Percentiles rank a stretch among this genome's conserved stretches.
Evolutionary conservation across 2,113 vertebrate genomes (phyloP).

Genomic region (Centrocercus urophasianus): DNA sequence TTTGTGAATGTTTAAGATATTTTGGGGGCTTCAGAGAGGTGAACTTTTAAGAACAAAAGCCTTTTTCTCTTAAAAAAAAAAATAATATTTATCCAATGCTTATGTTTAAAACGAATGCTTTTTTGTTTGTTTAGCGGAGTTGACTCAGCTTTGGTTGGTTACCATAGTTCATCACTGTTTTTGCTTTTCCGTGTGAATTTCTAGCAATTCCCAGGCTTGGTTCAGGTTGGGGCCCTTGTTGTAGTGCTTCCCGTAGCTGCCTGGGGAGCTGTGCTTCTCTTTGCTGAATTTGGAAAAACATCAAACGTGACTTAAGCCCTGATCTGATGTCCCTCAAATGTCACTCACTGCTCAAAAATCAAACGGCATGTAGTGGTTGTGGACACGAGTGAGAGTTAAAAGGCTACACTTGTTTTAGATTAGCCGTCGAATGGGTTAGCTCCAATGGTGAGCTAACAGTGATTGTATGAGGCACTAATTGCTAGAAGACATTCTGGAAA

Average conservation of each 20-base stretch:
- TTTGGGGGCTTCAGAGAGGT: background rate
- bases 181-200: constrained; percentile 60
- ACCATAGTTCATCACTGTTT: constrained; percentile 23
- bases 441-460: background rate
- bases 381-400: background rate
- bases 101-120: constrained; percentile 33
- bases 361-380: background rate
- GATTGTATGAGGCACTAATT: background rate
- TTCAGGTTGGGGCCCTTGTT: constrained; percentile 25
- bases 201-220: constrained; percentile 57
- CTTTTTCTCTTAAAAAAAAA: background rate
- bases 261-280: background rate
- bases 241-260: background rate
- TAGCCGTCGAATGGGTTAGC: background rate
- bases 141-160: constrained; percentile 60
- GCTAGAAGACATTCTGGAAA: background rate
- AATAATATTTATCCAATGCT: background rate
- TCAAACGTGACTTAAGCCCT: background rate
- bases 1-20: background rate
- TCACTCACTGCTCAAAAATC: background rate
- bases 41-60: constrained; percentile 1
- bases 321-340: background rate
- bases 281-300: constrained; percentile 34
- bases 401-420: background rate
- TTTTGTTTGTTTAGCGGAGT: constrained; percentile 51